Conservation (phyloP, 2,888 invertebrate species). For the Anarsia innoxiella region DNA sequence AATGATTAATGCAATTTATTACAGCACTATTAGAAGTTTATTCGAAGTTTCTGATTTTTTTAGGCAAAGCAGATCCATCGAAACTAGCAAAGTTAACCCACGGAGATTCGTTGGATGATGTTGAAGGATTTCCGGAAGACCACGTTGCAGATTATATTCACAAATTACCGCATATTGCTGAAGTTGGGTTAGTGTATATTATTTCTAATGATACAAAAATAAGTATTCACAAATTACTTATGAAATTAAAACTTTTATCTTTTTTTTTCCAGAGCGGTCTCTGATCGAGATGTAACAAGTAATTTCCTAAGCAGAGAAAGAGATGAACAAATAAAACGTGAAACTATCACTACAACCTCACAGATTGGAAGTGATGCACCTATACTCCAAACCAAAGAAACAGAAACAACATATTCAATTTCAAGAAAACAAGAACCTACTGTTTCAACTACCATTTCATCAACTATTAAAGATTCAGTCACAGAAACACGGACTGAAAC, state of each 20-base stretch:
- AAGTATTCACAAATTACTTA: too few relatives aligned
- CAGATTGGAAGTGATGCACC: too few relatives aligned
- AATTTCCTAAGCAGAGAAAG: conserved; percentile 55
- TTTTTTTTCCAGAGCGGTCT: conserved; percentile 31
- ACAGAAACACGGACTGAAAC: too few relatives aligned
- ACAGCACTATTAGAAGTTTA: too few relatives aligned
- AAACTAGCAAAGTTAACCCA: conserved; percentile 54
- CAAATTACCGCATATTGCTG: conserved; percentile 64
- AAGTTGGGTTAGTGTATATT: conserved; percentile 48
- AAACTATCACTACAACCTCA: conserved; percentile 24
- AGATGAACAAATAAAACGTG: conserved; percentile 52
- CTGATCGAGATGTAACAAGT: conserved; percentile 43
- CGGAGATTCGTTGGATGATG: conserved; percentile 70
- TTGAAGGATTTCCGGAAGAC: conserved; percentile 70
- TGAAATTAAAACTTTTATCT: background rate
- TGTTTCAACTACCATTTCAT: conserved; percentile 23
- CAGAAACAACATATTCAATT: conserved; percentile 33
- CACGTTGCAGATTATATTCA: conserved; percentile 63
- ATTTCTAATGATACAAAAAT: too few relatives aligned
- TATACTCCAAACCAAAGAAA: conserved; percentile 34
- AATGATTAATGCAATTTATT: too few relatives aligned
- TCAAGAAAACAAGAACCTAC: conserved; percentile 30
- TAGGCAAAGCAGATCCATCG: conserved; percentile 42
- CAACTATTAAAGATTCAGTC: too few relatives aligned
- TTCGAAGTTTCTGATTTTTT: too few relatives aligned